Percentiles rank a stretch among this genome's conserved stretches.
Conservation (phyloP, 2,888 invertebrate genomes). For the Spialia ferax region DNA sequence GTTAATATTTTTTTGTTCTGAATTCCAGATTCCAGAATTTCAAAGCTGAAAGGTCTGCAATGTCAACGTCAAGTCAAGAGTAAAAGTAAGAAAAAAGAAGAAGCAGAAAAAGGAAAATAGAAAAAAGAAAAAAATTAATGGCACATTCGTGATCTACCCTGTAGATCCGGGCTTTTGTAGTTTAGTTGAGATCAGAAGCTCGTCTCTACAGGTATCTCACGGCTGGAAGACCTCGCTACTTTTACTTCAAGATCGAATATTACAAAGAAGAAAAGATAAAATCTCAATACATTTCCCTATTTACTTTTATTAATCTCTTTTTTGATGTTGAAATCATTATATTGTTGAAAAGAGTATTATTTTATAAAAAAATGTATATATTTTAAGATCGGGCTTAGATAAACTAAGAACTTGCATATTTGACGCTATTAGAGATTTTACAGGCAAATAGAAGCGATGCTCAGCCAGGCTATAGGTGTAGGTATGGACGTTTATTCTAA, state of each 20-base stretch:
- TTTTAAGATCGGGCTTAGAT: too few relatives aligned
- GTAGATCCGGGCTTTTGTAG: slow-evolving; percentile 41
- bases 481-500: too few relatives aligned
- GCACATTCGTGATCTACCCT: slow-evolving; percentile 80
- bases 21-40: slow-evolving; percentile 4
- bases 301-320: too few relatives aligned
- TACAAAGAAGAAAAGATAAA: slow-evolving; percentile 39
- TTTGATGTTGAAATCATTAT: too few relatives aligned
- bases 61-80: slow-evolving; percentile 35
- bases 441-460: too few relatives aligned
- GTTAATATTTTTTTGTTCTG: too few relatives aligned
- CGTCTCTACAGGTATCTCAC: slow-evolving; percentile 40
- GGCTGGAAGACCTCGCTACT: slow-evolving; percentile 91
- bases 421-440: too few relatives aligned
- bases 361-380: too few relatives aligned
- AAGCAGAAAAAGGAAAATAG: slow-evolving; percentile 41
- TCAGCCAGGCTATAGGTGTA: too few relatives aligned
- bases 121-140: slow-evolving; percentile 66
- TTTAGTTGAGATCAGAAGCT: slow-evolving; percentile 29
- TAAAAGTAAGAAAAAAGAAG: slow-evolving; percentile 39
- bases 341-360: too few relatives aligned
- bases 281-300: background rate
- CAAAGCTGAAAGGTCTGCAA: background rate
- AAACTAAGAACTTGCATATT: too few relatives aligned
- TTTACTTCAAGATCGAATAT: slow-evolving; percentile 47